Percentiles rank a stretch among this genome's conserved stretches.
These are phyloP conservation scores for Erpobdella octoculata DNA, from an alignment of 2,888 invertebrate genomes.

Conservation along the genomic window DNA sequence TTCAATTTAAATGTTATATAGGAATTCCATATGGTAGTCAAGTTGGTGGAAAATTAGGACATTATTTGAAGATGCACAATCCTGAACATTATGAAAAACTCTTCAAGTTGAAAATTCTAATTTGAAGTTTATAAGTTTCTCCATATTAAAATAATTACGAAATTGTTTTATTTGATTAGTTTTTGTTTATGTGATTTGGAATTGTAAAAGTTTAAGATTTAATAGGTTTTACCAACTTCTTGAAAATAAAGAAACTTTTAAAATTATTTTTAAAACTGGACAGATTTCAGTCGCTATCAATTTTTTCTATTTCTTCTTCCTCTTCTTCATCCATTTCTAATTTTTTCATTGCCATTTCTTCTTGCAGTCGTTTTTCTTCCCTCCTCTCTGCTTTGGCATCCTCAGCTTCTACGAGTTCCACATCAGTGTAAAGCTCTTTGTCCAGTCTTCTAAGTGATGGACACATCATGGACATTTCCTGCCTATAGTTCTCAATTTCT, in stretches of 20 bases:
- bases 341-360: neutral
- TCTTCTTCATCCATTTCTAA: neutral
- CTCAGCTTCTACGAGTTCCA: neutral
- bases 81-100: constrained; percentile 11
- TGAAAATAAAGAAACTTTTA: too few species aligned
- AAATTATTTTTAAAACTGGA: too few species aligned
- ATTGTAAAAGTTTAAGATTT: too few species aligned
- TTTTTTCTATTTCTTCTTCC: neutral
- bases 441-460: constrained; percentile 49
- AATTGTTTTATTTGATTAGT: too few species aligned
- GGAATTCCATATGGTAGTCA: neutral
- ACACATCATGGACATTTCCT: constrained; percentile 49
- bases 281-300: too few species aligned
- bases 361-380: constrained; percentile 22
- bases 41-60: constrained; percentile 16
- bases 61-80: constrained; percentile 6
- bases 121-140: constrained; percentile 2
- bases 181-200: too few species aligned
- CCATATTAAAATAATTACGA: too few species aligned
- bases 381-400: constrained; percentile 19
- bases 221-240: too few species aligned
- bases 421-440: constrained; percentile 48
- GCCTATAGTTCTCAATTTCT: constrained; percentile 50
- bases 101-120: constrained; percentile 14
- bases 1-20: neutral